Evolutionary conservation across 2,113 vertebrate species (phyloP), one percentile per base, ranked within the genome.

Genomic region (Dryoscopus gambensis): DNA sequence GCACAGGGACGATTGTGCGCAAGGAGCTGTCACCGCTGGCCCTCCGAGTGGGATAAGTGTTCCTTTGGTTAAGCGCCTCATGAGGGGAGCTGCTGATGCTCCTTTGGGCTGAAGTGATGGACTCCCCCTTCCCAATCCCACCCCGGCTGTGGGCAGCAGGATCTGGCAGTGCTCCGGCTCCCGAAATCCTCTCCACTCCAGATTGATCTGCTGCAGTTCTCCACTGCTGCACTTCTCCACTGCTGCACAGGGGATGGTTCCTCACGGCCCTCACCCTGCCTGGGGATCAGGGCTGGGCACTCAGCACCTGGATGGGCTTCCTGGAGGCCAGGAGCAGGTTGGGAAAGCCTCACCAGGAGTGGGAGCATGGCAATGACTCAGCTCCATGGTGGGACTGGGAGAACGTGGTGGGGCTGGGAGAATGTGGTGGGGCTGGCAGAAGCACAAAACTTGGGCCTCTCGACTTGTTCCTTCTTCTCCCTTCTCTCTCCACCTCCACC

Each of bases 21-120:
- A 33, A 55, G 77, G 91, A 91, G 76, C 94, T 80, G 84, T 82
- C 95, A 67, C 56, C 78, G 53, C 92, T 79, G 90, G 79, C 50
- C 52, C 80, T 42, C 64, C 19, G 30, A 74, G 91, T 25, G 47
- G 88, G 59, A 85, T 74, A 60, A 94, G 93, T 46, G 86, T 68
- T 87, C 65, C 62, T 89, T 64, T 50, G 35, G 77, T 85, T 46
- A 77, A 92, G 86, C 80, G 94, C 77, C 94, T 94, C 80, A 13
- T 5, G 88, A 92, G 86, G 67, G 68, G 68, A 91, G 90, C 78
- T 96, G 97, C 28, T 73, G 93, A 74, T 83, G 94, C 86, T 94
- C 88, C 90, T 39, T 63, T 55, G 93, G 89, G 85, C 93, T 94
- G 94, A 84, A 90, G 92, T 27, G 93, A 89, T 55, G 91, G 93